Evolutionary conservation across 2,113 vertebrate genomes (phyloP), one percentile per base, ranked within the genome.

Genomic region (Muscicapa adusta): DNA sequence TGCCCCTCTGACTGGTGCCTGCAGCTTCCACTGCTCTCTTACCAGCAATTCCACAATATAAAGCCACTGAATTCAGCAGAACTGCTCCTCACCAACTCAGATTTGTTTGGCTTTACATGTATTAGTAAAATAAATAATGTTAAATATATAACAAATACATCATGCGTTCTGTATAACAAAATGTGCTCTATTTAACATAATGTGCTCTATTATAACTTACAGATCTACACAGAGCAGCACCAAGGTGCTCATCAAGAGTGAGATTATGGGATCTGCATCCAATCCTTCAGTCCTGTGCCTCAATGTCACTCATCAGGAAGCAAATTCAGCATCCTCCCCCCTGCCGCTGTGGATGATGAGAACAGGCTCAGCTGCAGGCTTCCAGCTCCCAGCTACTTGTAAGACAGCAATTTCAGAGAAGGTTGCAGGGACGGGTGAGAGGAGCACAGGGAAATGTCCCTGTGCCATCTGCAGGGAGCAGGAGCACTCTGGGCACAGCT

Each of bases 401-500:
- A 29, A 78, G 43, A 70, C 47, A 82, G 28, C 1, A 1, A 5
- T 25, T 54, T 24, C 62, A 12, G 22, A 50, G 50, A 5, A 28
- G 33, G 40, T 8, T 20, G n/a, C 60, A 66, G 73, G 42, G n/a
- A 16, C 0, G 47, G 14, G 25, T 1, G 20, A 31, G 47, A 67
- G 78, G 48, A 68, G 28, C 56, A 20, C 58, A 24, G 57, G 43
- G 12, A 33, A 19, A 26, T 6, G 3, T 2, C 43, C 4, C 14
- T 2, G 0, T 33, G 70, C 12, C 31, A 33, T 14, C 36, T 48
- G 29, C 66, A 33, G 82, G n/a, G 31, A 34, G 40, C 7, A 0
- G 0, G 15, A n/a, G 9, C 23, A 0, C 29, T 8, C 5, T 6
- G 48, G 40, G 10, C 2, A 6, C 0, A 7, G 48, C 48, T 48